phyloP scores from a whole-genome alignment of 2,797 vertebrate species.

The Lemur catta region DNA sequence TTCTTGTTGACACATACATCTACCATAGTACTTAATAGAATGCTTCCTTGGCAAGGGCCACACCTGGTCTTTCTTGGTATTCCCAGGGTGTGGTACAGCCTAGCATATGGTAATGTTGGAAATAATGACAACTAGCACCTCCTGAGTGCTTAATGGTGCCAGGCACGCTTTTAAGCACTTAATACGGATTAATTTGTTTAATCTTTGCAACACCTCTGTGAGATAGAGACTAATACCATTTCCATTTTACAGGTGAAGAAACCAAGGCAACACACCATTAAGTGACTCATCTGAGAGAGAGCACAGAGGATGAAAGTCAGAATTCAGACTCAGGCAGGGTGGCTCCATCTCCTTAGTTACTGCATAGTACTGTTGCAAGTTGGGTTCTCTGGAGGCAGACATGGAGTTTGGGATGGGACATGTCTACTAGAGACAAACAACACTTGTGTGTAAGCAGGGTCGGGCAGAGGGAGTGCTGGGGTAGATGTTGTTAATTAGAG shows the following conservation, averaged over 20 bases:
- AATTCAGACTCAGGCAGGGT: not conserved
- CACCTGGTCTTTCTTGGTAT: not conserved
- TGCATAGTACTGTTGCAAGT: rapidly evolving
- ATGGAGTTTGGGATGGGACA: not conserved
- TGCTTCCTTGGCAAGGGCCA: not conserved
- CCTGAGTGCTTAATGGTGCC: not conserved
- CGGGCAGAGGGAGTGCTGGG: not conserved
- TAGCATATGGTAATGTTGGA: not conserved
- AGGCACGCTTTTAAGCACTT: not conserved
- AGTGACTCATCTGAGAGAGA: not conserved
- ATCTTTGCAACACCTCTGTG: not conserved
- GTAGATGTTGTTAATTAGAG: not conserved
- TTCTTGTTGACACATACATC: not conserved
- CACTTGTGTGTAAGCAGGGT: not conserved
- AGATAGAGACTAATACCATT: not conserved
- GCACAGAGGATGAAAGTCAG: not conserved
- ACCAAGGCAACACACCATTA: not conserved
- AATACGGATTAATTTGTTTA: not conserved
- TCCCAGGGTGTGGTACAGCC: not conserved
- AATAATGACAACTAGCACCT: not conserved
- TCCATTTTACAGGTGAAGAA: not conserved
- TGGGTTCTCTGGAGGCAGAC: not conserved
- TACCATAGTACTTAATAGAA: not conserved
- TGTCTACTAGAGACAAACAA: not conserved
- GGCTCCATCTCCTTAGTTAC: not conserved